Evolutionary conservation across 2,797 vertebrate genomes (phyloP).

Genomic region (Australoheros facetus): DNA sequence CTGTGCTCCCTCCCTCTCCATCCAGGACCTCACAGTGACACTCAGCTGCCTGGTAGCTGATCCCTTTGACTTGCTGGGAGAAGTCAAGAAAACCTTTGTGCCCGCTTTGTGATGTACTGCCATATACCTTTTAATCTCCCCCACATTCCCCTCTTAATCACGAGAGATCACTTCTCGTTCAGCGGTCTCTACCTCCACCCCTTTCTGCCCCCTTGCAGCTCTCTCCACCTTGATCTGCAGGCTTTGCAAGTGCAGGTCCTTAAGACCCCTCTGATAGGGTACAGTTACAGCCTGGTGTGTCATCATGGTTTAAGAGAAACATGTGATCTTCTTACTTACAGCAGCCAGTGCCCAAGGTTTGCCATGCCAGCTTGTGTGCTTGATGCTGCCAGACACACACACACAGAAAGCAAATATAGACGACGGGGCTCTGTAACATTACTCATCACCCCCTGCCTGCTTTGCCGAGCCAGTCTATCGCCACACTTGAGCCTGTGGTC

Average conservation of each 20-base stretch:
- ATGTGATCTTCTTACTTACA: conserved; percentile 30
- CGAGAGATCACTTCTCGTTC: conserved; percentile 33
- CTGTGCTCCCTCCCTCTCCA: conserved; percentile 19
- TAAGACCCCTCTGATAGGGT: conserved; percentile 58
- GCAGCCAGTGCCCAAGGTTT: conserved; percentile 25
- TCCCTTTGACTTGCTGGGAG: conserved; percentile 35
- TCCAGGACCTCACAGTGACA: conserved; percentile 36
- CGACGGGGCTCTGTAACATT: conserved; percentile 24
- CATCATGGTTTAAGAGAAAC: conserved; percentile 64
- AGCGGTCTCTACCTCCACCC: neutral
- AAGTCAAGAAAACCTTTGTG: conserved; percentile 42
- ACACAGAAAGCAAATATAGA: conserved; percentile 32
- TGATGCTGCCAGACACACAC: conserved; percentile 25
- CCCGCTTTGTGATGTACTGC: conserved; percentile 6
- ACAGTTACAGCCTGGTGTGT: conserved; percentile 57
- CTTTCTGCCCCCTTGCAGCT: neutral
- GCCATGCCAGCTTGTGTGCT: conserved; percentile 5
- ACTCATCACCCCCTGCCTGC: conserved; percentile 33
- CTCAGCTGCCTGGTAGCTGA: conserved; percentile 42
- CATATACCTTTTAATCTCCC: conserved; percentile 20
- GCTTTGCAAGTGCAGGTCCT: conserved; percentile 61
- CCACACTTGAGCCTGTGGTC: conserved; percentile 43
- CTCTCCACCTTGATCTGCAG: conserved; percentile 45
- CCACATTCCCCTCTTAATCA: conserved; percentile 31
- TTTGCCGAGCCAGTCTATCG: conserved; percentile 31